A percentile compares a stretch with the other conserved stretches of the same genome.
Conservation (phyloP, 2,888 invertebrate genomes). For the Tolmerus cingulatus region DNA sequence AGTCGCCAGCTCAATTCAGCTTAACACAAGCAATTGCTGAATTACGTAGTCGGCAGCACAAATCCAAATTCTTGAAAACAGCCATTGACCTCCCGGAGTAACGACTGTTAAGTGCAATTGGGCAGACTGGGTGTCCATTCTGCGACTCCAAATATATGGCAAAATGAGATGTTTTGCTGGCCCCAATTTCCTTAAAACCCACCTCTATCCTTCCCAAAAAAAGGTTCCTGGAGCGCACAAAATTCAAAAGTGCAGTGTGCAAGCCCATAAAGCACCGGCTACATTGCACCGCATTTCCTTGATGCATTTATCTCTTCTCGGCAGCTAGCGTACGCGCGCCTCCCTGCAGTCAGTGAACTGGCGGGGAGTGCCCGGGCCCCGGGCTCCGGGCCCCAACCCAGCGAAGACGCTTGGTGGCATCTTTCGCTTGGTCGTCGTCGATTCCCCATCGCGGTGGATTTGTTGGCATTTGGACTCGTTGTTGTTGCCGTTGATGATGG, state of each 20-base stretch:
- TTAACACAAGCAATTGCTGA: not conserved
- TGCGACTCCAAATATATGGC: not conserved
- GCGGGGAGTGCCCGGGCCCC: not conserved
- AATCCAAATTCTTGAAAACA: not conserved
- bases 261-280: slow-evolving; percentile 6
- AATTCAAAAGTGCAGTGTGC: not conserved
- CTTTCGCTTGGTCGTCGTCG: not conserved
- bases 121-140: not conserved
- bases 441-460: not conserved
- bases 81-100: not conserved
- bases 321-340: not conserved
- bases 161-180: not conserved
- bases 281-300: slow-evolving; percentile 8
- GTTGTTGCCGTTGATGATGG: not conserved
- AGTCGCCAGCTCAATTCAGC: not conserved
- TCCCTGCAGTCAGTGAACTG: slow-evolving; percentile 12
- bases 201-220: not conserved
- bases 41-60: not conserved
- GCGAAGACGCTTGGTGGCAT: not conserved
- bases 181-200: not conserved
- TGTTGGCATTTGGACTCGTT: not conserved
- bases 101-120: not conserved
- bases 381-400: not conserved
- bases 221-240: not conserved
- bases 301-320: slow-evolving; percentile 19